Evolutionary conservation across 1,140 invertebrate genomes (phyloP), one percentile per base, ranked within the genome.

Genomic region (Rhagoletis pomonella): DNA sequence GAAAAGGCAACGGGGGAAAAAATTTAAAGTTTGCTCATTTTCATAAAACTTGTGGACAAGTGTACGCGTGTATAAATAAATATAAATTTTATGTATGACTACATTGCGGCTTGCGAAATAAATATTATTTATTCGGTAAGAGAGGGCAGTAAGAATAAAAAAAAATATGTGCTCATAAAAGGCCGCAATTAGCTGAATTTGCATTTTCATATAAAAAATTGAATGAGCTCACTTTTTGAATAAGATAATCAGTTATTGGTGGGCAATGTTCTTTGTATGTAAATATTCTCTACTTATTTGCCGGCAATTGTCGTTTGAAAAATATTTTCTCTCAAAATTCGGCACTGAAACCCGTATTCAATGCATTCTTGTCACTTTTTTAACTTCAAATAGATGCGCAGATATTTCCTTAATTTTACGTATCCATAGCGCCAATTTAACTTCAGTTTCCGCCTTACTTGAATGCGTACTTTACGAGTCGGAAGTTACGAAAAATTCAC

Each of bases 391-490:
- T 73, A 42, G 39, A 73, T 12, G 14, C 67, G 42, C 39, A 42
- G 55, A 50, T 47, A 55, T 50, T 67, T 58, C 47, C 10, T 81
- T 55, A 0, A 81, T 55, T 55, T 73, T 73, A 73, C 44, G 73
- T 17, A 47, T 12, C 44, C 17, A 81, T 19, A 47, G 17, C 19
- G 42, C 39, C n/a, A 81, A 55, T n/a, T 55, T 55, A 81, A 81
- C 73, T 81, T 50, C 4, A 55, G n/a, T 81, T 81, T 81, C 73
- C 73, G 73, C 73, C 17, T 55, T 47, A 81, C 73, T 81, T 81
- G 2, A n/a, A 5, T 55, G 17, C n/a, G 44, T 19, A 55, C 44
- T 77, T 77, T 44, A 29, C 12, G 50, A 55, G 29, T 17, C 73
- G 73, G 73, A 81, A 55, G 73, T 55, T 55, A 29, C 73, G 47